Base-by-base conservation (phyloP, 2,888 invertebrate species). In the Dexiosoma caninum region DNA sequence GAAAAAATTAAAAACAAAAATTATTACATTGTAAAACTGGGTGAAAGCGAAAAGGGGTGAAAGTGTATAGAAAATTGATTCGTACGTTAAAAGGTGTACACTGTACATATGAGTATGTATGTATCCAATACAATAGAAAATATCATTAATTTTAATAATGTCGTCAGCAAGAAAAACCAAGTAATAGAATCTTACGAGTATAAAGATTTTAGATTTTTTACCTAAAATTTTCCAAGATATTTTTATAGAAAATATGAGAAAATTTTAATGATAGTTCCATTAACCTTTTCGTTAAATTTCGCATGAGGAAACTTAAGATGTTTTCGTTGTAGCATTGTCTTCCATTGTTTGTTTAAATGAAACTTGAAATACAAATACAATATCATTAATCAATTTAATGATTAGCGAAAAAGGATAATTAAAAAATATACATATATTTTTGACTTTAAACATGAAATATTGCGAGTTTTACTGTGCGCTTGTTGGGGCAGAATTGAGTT, bases 91-190 rank as follows among this genome's bases (percentile, higher is more conserved):
- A n/a, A n/a, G n/a, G n/a, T n/a, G n/a, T n/a, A n/a, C n/a, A n/a
- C n/a, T n/a, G n/a, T n/a, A n/a, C n/a, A n/a, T n/a, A n/a, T n/a
- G n/a, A n/a, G n/a, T n/a, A n/a, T n/a, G n/a, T 70, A 62, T 77
- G 82, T 83, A 83, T 83, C 82, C 77, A 78, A 83, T 83, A 69
- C 78, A 83, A 83, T 84, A 83, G 55, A 57, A 62, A 66, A 78
- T 67, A 86, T 87, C 87, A 88, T 88, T 88, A 86, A 88, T 88
- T 88, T 87, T 87, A 88, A 88, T 88, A 87, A 84, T 87, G 86
- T 86, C 88, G 88, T 87, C 87, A 86, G 62, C 71, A 72, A 30
- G 16, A 42, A 55, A 59, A 49, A 23, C 10, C 19, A 32, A 44
- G 1, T 0, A 2, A 5, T 10, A 9, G 19, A 62, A 23, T 62